These are phyloP conservation scores for Trochalopteron elliotii DNA, from an alignment of 2,113 vertebrate genomes.

Conservation along the genomic window DNA sequence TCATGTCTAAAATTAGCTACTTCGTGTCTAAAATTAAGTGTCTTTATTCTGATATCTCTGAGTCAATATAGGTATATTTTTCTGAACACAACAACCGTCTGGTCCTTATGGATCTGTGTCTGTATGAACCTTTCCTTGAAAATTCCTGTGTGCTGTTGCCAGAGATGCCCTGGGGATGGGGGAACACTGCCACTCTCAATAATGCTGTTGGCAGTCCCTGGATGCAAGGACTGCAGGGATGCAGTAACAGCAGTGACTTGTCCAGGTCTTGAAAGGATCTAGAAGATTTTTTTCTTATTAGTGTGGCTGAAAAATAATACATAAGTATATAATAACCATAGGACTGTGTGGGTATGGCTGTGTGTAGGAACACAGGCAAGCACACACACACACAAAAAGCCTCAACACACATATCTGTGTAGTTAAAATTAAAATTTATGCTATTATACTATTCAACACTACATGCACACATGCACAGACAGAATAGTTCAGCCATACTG, in stretches of 20 bases:
- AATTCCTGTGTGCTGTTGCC: neutral
- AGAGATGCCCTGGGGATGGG: neutral
- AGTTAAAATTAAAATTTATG: slow-evolving; percentile 4
- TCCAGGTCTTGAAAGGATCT: neutral
- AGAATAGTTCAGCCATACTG: neutral
- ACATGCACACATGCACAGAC: neutral
- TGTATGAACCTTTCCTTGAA: neutral
- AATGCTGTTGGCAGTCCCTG: neutral
- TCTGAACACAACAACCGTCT: accelerated
- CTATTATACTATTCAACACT: neutral
- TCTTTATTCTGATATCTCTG: neutral
- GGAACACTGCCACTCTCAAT: neutral
- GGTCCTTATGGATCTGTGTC: neutral
- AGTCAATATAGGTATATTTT: neutral
- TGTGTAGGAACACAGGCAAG: neutral
- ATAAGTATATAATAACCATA: neutral
- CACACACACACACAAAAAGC: neutral
- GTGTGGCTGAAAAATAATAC: neutral
- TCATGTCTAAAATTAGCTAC: neutral
- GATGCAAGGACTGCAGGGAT: neutral
- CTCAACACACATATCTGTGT: neutral
- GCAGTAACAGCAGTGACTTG: neutral
- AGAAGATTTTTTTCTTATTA: neutral
- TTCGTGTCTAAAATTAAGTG: neutral
- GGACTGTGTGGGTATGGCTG: neutral